Evolutionary conservation across 2,797 vertebrate genomes (phyloP).

Genomic region (Leptodactylus fallax): DNA sequence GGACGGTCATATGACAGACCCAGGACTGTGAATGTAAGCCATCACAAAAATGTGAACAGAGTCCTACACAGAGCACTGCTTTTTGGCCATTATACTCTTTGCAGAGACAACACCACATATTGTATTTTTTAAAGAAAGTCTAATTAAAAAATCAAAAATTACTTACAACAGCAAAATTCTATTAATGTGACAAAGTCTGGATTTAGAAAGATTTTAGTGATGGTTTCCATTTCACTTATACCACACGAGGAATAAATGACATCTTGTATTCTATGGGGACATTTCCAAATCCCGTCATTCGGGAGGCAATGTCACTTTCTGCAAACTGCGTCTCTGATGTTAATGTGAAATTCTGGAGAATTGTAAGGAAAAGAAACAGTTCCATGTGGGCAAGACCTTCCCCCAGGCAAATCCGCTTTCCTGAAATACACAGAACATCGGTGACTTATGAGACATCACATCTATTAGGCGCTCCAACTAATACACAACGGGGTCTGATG

Average conservation of each 20-base stretch:
- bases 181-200: background rate
- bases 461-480: background rate
- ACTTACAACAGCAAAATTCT: background rate
- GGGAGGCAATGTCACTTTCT: constrained; percentile 43
- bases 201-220: background rate
- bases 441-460: background rate
- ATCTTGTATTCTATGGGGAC: constrained; percentile 40
- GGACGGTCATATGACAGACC: no score
- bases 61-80: no score
- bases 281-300: constrained; percentile 56
- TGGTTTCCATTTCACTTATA: background rate
- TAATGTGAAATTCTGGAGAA: constrained; percentile 52
- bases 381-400: constrained; percentile 59
- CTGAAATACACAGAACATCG: background rate
- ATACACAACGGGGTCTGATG: background rate
- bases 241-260: constrained; percentile 39
- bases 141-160: constrained; percentile 8
- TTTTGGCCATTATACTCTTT: no score
- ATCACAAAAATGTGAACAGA: no score
- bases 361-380: constrained; percentile 55
- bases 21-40: no score
- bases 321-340: constrained; percentile 37
- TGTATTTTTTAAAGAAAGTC: background rate
- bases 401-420: constrained; percentile 53
- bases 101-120: background rate